A percentile compares a stretch with the other conserved stretches of the same genome.
Evolutionary conservation across 2,113 vertebrate genomes (phyloP).

Genomic region (Neopipo cinnamomea): DNA sequence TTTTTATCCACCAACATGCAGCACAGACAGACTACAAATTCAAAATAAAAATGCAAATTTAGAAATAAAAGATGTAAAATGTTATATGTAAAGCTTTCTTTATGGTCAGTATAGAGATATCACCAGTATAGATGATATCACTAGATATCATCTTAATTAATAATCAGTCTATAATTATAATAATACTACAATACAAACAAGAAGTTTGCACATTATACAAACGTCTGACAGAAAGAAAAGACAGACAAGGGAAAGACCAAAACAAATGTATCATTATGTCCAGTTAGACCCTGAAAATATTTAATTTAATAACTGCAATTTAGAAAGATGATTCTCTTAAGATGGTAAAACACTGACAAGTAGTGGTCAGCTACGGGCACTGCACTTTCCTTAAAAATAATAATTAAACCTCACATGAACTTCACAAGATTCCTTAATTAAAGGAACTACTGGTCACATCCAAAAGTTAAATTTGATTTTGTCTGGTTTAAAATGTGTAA

Average conservation of each 20-base stretch:
- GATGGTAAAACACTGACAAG: conserved; percentile 68
- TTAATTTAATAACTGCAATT: neutral
- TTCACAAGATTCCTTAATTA: neutral
- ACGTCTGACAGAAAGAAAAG: neutral
- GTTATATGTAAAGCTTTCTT: neutral
- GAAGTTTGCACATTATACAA: neutral
- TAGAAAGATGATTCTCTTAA: neutral
- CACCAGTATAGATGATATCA: too few species aligned
- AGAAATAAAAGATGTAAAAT: neutral
- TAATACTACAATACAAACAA: neutral
- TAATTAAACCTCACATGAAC: neutral
- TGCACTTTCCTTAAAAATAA: neutral
- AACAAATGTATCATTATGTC: neutral
- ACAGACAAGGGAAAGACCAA: neutral
- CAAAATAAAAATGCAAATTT: neutral
- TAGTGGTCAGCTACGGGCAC: conserved; percentile 58
- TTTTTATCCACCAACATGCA: neutral
- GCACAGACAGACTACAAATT: neutral
- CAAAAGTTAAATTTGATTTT: neutral
- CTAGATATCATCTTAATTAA: neutral
- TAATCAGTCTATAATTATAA: neutral
- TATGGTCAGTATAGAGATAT: neutral
- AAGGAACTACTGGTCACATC: neutral
- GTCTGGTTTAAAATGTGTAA: neutral
- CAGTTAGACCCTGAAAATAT: neutral